phyloP scores from a whole-genome alignment of 2,888 invertebrate genomes.

The Epistrophella euchroma region DNA sequence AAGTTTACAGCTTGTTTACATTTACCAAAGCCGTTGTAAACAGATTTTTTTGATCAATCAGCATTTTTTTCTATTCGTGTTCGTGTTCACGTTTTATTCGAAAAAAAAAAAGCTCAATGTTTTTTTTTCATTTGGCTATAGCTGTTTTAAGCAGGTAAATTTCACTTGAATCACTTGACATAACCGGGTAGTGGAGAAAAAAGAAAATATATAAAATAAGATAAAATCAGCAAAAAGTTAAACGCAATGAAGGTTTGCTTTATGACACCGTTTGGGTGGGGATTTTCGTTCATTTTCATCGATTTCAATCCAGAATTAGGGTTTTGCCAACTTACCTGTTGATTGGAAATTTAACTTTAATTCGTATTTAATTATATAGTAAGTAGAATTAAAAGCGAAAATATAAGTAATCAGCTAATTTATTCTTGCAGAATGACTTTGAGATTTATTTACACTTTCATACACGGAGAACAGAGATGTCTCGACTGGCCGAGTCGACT shows the following conservation, averaged over 20 bases:
- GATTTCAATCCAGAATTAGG: not conserved
- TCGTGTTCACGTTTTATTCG: not conserved
- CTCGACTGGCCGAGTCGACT: slow-evolving; percentile 63
- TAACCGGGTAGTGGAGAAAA: slow-evolving; percentile 19
- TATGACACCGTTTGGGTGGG: slow-evolving; percentile 34
- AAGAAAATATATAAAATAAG: slow-evolving; percentile 34
- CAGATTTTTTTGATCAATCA: slow-evolving; percentile 26
- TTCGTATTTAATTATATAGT: slow-evolving; percentile 33
- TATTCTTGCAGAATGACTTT: slow-evolving; percentile 55
- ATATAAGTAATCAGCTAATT: slow-evolving; percentile 44
- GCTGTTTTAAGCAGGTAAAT: slow-evolving; percentile 28
- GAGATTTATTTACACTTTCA: slow-evolving; percentile 67
- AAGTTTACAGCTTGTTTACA: slow-evolving; percentile 41
- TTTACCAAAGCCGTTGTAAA: slow-evolving; percentile 12
- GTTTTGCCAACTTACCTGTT: slow-evolving; percentile 62
- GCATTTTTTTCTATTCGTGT: slow-evolving; percentile 4
- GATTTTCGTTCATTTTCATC: slow-evolving; percentile 15
- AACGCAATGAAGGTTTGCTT: slow-evolving; percentile 11
- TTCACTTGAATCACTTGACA: slow-evolving; percentile 70
- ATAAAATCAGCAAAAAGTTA: slow-evolving; percentile 41
- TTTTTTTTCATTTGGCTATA: not conserved
- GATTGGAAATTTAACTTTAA: slow-evolving; percentile 44
- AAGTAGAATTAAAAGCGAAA: slow-evolving; percentile 22
- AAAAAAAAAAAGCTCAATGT: slow-evolving; percentile 18
- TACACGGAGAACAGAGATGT: slow-evolving; percentile 66